Evolutionary conservation across 1,140 invertebrate genomes (phyloP).

Genomic region (Helicorthomorpha holstii): DNA sequence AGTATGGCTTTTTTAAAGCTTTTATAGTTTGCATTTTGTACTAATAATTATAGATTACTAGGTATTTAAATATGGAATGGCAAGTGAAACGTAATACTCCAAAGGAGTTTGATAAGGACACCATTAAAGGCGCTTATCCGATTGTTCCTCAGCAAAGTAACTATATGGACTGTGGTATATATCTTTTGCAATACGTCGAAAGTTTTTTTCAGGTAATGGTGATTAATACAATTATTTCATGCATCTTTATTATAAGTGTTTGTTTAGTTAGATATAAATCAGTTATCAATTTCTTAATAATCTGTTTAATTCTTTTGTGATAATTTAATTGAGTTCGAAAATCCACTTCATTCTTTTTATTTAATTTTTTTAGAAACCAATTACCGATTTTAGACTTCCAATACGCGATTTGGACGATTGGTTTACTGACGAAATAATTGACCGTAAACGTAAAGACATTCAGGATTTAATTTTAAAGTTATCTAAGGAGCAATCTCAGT

Average conservation of each 20-base stretch:
- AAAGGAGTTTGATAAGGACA: conserved; percentile 54
- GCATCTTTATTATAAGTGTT: not conserved
- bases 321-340: too few relatives aligned
- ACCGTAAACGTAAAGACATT: conserved; percentile 24
- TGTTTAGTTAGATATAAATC: not conserved
- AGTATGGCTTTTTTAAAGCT: conserved; percentile 21
- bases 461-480: conserved; percentile 21
- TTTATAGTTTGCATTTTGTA: not conserved
- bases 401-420: conserved; percentile 24
- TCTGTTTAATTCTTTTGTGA: too few relatives aligned
- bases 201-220: conserved; percentile 56
- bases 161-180: conserved; percentile 91
- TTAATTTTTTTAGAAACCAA: conserved; percentile 23
- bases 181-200: conserved; percentile 88
- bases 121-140: conserved; percentile 61
- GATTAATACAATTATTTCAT: not conserved
- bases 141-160: conserved; percentile 94
- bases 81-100: conserved; percentile 46
- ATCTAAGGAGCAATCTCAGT: too few relatives aligned
- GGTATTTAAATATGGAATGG: conserved; percentile 76
- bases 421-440: conserved; percentile 24
- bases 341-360: not conserved
- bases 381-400: conserved; percentile 25
- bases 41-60: conserved; percentile 9
- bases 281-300: not conserved